Evolutionary conservation across 2,113 vertebrate species (phyloP), one percentile per base, ranked within the genome.

Genomic region (Enhydra lutris): DNA sequence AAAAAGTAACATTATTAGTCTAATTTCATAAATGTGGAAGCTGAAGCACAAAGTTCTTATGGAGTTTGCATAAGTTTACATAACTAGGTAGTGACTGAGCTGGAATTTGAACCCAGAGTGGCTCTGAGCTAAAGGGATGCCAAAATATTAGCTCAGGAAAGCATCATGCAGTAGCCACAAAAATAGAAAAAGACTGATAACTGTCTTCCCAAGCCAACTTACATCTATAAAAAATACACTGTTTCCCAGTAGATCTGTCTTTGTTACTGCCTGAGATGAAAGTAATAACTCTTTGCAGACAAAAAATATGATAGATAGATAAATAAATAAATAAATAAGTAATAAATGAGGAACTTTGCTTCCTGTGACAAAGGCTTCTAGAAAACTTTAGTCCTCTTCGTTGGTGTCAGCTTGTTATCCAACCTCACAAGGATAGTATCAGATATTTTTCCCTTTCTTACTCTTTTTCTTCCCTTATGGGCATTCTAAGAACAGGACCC

Each of bases 271-370:
- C 50, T 45, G 82, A 96, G 74, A 93, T 55, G 69, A 47, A 88
- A 31, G 34, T 21, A 85, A 45, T 50, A 21, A 21, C 59, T 93
- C 55, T 78, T 87, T 65, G 6, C 39, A 91, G 81, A 93, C 31
- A 73, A 26, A 39, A 11, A 73, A 57, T 20, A 57, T 57, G 55
- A 21, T 57, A 57, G 20, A 21, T 21, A 57, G 7, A 57, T 57
- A 59, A 21, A 59, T 59, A 59, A 69, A 36, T 18, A 61, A 67
- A 57, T 57, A 59, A 21, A 59, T 59, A 59, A 69, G 20, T 18
- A 61, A 67, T 80, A 96, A 88, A 88, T 50, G 12, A 94, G 94
- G 45, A 21, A 34, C 74, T 63, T 71, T 65, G 85, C 95, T 97
- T 90, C 74, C 71, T 95, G 87, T 92, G 50, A 57, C 4, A 84